phyloP scores from a whole-genome alignment of 2,113 vertebrate species.

The Bettongia penicillata region DNA sequence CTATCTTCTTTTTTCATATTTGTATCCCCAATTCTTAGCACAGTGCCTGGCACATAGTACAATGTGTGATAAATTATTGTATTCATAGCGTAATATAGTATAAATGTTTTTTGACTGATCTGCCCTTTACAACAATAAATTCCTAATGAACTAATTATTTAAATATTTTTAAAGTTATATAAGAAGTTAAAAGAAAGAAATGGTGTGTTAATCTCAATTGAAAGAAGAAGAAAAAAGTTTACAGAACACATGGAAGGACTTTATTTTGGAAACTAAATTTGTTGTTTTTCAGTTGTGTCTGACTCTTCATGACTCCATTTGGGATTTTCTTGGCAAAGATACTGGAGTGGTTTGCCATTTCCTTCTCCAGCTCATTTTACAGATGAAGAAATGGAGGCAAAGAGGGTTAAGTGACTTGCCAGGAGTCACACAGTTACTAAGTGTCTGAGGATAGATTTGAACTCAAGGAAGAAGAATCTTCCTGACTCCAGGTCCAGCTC shows the following conservation, averaged over 20 bases:
- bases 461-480: neutral
- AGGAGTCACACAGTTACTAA: neutral
- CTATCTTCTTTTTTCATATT: neutral
- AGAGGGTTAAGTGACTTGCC: neutral
- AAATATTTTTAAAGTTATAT: neutral
- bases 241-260: neutral
- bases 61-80: neutral
- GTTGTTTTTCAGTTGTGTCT: neutral
- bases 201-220: neutral
- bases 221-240: neutral
- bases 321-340: neutral
- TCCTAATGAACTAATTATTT: neutral
- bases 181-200: neutral
- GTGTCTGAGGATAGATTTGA: neutral
- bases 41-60: neutral
- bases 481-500: neutral
- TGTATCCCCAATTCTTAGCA: neutral
- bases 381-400: neutral
- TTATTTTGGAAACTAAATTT: neutral
- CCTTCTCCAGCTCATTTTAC: neutral
- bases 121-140: neutral
- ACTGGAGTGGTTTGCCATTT: neutral
- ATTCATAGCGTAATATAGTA: neutral
- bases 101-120: neutral
- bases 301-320: neutral